Conservation (phyloP, 2,113 vertebrate genomes). For the Malurus alboscapulatus region DNA sequence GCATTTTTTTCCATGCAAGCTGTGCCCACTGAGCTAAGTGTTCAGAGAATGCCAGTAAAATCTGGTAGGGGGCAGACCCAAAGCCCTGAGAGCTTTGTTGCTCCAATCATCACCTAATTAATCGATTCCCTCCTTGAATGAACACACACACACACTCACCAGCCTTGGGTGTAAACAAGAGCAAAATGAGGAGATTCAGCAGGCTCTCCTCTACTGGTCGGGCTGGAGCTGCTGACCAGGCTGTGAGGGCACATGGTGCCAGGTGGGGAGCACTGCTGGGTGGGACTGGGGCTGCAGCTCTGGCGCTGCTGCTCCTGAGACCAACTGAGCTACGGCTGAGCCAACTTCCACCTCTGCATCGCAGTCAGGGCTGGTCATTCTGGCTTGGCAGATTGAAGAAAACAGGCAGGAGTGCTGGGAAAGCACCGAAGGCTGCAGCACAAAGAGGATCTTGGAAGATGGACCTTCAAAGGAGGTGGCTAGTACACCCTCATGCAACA, state of each 20-base stretch:
- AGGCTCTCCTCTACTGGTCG: background rate
- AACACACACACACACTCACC: background rate
- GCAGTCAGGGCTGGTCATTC: fast-evolving
- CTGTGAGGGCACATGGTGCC: background rate
- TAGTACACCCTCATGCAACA: background rate
- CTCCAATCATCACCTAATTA: background rate
- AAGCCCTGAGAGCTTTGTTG: background rate
- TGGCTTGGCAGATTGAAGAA: background rate
- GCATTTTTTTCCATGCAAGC: slow-evolving; percentile 9
- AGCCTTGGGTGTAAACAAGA: background rate
- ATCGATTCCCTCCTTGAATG: background rate
- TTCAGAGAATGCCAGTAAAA: slow-evolving; percentile 26
- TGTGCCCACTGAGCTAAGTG: background rate
- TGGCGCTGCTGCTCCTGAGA: background rate
- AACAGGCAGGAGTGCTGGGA: background rate
- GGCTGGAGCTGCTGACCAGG: background rate
- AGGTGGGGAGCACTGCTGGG: background rate
- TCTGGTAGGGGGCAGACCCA: background rate
- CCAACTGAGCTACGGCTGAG: fast-evolving
- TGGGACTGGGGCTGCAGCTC: background rate
- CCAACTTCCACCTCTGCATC: background rate
- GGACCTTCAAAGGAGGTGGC: background rate
- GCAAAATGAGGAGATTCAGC: background rate
- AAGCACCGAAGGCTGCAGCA: background rate
- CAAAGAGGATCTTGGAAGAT: background rate